Percentiles rank a stretch among this genome's conserved stretches.
Evolutionary conservation across 2,113 vertebrate genomes (phyloP).

Genomic region (Bos javanicus): DNA sequence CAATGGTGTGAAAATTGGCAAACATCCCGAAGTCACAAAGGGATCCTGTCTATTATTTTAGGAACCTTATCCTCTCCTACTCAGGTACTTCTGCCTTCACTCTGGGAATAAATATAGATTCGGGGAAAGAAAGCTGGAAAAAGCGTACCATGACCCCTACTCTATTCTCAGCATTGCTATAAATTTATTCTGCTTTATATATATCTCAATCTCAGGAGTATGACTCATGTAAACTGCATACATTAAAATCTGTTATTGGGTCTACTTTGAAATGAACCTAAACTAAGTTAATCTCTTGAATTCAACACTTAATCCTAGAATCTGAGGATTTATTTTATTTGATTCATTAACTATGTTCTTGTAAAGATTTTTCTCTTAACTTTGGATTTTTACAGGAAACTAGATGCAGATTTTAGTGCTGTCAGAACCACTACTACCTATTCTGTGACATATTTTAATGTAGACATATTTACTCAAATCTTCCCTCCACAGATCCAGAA

Average conservation of each 20-base stretch:
- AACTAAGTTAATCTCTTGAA: not conserved
- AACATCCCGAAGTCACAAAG: not conserved
- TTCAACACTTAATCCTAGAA: not conserved
- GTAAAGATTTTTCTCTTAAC: not conserved
- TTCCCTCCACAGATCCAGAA: not conserved
- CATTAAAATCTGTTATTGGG: not conserved
- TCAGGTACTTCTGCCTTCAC: not conserved
- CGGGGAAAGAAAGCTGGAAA: not conserved
- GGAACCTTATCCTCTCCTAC: rapidly evolving
- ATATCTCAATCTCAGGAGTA: not conserved
- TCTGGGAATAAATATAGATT: not conserved
- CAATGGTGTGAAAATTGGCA: not conserved
- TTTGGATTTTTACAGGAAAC: not conserved
- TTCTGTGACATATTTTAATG: not conserved
- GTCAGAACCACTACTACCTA: rapidly evolving
- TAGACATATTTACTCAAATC: not conserved
- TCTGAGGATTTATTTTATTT: not conserved
- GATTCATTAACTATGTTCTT: not conserved
- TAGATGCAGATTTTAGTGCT: no score
- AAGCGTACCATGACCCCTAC: not conserved
- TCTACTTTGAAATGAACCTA: not conserved
- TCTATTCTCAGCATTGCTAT: not conserved
- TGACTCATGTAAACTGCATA: not conserved
- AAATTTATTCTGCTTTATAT: not conserved
- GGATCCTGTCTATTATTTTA: not conserved